phyloP scores from a whole-genome alignment of 2,888 invertebrate species.

The Cantharis lateralis region DNA sequence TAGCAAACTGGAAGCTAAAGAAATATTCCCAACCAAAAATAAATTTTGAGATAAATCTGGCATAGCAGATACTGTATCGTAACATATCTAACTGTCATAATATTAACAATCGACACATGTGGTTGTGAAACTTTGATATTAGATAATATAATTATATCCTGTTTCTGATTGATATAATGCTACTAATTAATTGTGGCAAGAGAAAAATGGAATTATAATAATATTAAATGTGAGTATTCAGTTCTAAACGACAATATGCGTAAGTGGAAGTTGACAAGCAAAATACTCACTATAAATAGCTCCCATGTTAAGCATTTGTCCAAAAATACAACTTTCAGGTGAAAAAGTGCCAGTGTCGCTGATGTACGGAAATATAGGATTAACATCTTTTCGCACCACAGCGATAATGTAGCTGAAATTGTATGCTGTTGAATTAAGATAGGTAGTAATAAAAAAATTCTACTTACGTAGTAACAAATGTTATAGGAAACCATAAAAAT shows the following conservation, averaged over 20 bases:
- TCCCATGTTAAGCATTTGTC: constrained; percentile 72
- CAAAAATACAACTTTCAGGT: constrained; percentile 81
- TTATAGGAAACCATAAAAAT: constrained; percentile 44
- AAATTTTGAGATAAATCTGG: too few species aligned
- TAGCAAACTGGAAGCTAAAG: too few species aligned
- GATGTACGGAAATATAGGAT: constrained; percentile 73
- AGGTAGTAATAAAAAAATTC: neutral
- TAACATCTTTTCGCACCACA: constrained; percentile 67
- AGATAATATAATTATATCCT: neutral
- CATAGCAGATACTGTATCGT: neutral
- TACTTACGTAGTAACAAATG: constrained; percentile 49
- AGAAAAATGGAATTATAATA: neutral
- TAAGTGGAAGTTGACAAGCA: neutral
- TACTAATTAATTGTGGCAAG: neutral
- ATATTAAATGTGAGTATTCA: neutral
- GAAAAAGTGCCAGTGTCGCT: constrained; percentile 74
- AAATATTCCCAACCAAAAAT: too few species aligned
- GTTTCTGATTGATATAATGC: neutral
- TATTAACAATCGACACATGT: neutral
- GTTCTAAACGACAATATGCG: neutral
- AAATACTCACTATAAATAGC: constrained; percentile 64
- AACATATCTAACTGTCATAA: neutral
- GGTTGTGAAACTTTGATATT: neutral
- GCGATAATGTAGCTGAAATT: constrained; percentile 66
- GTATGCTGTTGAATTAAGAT: neutral